These are phyloP conservation scores for Aurelia aurita complex sp. Pacific DNA, from an alignment of 30 jellyfish, hydroid and myxozoan species.

Conservation along the genomic window DNA sequence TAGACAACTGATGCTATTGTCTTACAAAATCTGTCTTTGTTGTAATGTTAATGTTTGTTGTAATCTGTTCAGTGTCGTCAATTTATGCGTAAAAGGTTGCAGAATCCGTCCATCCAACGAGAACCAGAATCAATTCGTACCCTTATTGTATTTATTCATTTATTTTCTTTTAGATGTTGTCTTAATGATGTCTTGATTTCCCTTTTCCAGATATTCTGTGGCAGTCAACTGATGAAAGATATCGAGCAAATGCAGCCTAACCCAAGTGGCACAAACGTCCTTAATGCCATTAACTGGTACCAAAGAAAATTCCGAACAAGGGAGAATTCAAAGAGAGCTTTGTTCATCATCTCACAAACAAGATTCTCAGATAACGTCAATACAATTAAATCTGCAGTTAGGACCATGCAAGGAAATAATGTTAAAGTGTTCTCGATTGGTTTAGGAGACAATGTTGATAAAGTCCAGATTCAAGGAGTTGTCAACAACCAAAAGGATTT, in stretches of 20 bases:
- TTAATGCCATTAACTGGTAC: constrained; percentile 51
- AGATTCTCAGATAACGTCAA: constrained; percentile 59
- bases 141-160: too few relatives aligned
- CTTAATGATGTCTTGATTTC: neutral
- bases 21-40: too few relatives aligned
- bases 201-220: constrained; percentile 47
- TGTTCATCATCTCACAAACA: constrained; percentile 48
- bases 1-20: too few relatives aligned
- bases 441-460: constrained; percentile 49
- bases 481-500: constrained; percentile 47
- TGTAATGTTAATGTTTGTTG: too few relatives aligned
- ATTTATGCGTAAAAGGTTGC: too few relatives aligned
- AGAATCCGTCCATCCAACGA: too few relatives aligned
- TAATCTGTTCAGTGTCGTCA: too few relatives aligned
- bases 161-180: too few relatives aligned
- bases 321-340: constrained; percentile 48
- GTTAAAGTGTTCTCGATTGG: constrained; percentile 50
- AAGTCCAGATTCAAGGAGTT: constrained; percentile 55
- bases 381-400: constrained; percentile 21
- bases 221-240: constrained; percentile 54
- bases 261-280: constrained; percentile 63
- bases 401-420: constrained; percentile 35
- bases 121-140: too few relatives aligned
- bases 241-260: constrained; percentile 59
- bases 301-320: constrained; percentile 27